Percentiles rank a stretch among this genome's conserved stretches.
Evolutionary conservation across 2,113 vertebrate genomes (phyloP).

Genomic region (Gasterosteus aculeatus): DNA sequence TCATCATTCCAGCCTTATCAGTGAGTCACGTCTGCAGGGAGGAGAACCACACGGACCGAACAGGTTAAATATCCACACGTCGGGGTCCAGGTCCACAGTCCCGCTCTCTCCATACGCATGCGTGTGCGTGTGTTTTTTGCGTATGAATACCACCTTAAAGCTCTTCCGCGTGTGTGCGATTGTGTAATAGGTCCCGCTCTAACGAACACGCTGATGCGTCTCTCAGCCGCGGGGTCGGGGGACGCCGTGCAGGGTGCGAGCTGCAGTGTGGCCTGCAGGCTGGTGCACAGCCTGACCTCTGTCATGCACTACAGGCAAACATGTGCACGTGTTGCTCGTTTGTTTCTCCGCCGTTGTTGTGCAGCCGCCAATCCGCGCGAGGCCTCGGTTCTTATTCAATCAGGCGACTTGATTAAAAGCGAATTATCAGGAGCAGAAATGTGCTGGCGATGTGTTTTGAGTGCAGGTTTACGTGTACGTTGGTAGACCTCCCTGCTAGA

Average conservation of each 20-base stretch:
- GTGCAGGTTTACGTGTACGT: no score
- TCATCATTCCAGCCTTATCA: no score
- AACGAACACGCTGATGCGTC: slow-evolving; percentile 59
- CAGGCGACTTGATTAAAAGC: neutral
- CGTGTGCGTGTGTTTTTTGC: slow-evolving; percentile 1
- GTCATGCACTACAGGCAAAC: neutral
- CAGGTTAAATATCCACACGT: no score
- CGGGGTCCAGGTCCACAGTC: neutral
- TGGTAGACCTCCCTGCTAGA: no score
- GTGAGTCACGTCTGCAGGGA: no score
- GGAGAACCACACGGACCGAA: no score
- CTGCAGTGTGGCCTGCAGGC: neutral
- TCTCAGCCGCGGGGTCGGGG: slow-evolving; percentile 9
- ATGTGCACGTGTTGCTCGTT: neutral
- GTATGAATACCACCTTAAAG: slow-evolving; percentile 50
- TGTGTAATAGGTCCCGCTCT: slow-evolving; percentile 58
- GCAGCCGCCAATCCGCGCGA: neutral
- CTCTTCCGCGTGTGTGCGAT: neutral
- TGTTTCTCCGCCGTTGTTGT: neutral
- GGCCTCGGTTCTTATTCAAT: neutral
- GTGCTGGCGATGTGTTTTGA: no score
- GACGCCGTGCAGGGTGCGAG: neutral
- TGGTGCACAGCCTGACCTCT: slow-evolving; percentile 11
- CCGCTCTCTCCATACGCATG: no score
- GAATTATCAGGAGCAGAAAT: neutral